Percentiles rank a stretch among this genome's conserved stretches.
Conservation (phyloP, 1,140 invertebrate species). For the Vanessa tameamea region DNA sequence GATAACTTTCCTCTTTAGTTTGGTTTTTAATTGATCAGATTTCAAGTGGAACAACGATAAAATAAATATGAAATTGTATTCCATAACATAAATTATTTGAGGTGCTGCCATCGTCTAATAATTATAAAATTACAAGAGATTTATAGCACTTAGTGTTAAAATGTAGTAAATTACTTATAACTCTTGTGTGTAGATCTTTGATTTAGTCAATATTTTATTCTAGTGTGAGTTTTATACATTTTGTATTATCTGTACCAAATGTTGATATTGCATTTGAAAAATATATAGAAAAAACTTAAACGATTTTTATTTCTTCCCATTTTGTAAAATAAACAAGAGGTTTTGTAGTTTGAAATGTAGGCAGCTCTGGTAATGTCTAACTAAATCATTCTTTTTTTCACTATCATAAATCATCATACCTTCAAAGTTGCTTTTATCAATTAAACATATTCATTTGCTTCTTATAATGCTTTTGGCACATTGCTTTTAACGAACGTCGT, state of each 20-base stretch:
- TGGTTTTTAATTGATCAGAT: neutral
- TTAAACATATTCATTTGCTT: neutral
- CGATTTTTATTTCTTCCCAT: constrained; percentile 59
- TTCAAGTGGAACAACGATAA: neutral
- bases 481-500: neutral
- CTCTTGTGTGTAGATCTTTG: constrained; percentile 52
- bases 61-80: constrained; percentile 12
- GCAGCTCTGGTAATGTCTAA: neutral
- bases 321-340: neutral
- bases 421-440: constrained; percentile 7
- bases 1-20: neutral
- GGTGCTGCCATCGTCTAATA: constrained; percentile 25
- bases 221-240: constrained; percentile 76
- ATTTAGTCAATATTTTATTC: constrained; percentile 58
- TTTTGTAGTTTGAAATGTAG: neutral
- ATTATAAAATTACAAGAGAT: constrained; percentile 11
- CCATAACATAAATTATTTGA: constrained; percentile 8
- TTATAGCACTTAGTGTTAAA: constrained; percentile 24
- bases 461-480: neutral
- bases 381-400: neutral
- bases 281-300: constrained; percentile 65
- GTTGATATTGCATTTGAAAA: constrained; percentile 79
- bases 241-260: constrained; percentile 77
- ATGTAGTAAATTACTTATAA: constrained; percentile 51
- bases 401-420: neutral